Evolutionary conservation across 2,113 vertebrate species (phyloP).

Genomic region (Mesitornis unicolor): DNA sequence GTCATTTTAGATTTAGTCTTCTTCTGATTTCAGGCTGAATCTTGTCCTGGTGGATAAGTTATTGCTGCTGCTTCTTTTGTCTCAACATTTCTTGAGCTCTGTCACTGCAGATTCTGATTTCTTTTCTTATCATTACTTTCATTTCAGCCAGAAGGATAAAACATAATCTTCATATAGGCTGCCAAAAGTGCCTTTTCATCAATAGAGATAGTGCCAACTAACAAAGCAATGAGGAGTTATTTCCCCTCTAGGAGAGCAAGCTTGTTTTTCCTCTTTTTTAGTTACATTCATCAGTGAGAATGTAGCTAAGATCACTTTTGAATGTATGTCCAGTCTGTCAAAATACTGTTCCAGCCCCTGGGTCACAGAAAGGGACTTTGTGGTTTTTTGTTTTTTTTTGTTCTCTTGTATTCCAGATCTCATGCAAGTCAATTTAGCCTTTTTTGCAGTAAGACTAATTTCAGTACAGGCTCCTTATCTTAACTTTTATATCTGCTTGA

Average conservation of each 20-base stretch:
- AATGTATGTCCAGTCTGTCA: not conserved
- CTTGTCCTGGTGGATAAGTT: not conserved
- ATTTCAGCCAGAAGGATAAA: not conserved
- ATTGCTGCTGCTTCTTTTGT: not conserved
- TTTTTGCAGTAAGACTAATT: not conserved
- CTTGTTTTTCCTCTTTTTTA: not conserved
- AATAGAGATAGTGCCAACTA: not conserved
- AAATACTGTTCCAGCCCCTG: not conserved
- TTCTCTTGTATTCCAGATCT: fast-evolving
- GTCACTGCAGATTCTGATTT: not conserved
- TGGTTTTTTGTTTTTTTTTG: not conserved
- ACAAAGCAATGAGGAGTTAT: not conserved
- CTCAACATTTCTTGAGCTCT: not conserved
- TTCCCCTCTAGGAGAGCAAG: not conserved
- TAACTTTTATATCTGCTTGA: not conserved
- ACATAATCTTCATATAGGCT: not conserved
- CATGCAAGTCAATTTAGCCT: not conserved
- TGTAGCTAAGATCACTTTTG: not conserved
- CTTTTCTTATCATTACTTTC: not conserved
- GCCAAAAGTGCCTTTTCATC: slow-evolving; percentile 9
- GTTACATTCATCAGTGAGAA: not conserved
- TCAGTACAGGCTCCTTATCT: not conserved
- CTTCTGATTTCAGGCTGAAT: not conserved
- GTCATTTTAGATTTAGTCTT: not conserved
- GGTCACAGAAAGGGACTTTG: not conserved